phyloP scores from a whole-genome alignment of 1,140 invertebrate species.

The Acyrthosiphon pisum region DNA sequence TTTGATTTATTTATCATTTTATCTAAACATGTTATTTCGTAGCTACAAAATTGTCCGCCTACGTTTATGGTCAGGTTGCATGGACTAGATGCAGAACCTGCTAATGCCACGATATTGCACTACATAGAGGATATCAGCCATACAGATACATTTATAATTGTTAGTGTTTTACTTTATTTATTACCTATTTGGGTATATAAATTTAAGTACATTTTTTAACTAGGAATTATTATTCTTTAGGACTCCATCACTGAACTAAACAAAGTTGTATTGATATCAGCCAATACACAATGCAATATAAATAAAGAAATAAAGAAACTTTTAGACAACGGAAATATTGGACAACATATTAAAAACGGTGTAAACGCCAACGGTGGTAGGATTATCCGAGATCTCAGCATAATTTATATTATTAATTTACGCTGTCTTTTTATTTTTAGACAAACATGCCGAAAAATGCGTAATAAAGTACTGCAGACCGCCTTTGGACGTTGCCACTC shows the following conservation, averaged over 20 bases:
- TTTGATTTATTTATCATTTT: background rate
- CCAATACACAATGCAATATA: slow-evolving; percentile 21
- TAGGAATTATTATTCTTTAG: background rate
- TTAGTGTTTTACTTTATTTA: background rate
- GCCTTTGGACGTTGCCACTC: background rate
- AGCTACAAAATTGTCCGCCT: slow-evolving; percentile 18
- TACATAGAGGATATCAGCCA: slow-evolving; percentile 24
- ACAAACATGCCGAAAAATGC: background rate
- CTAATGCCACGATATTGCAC: background rate
- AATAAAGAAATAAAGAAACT: slow-evolving; percentile 24
- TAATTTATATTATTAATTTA: background rate
- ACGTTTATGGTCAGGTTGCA: background rate
- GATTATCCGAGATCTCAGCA: background rate
- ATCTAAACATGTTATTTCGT: background rate
- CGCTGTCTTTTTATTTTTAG: background rate
- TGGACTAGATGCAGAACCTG: background rate
- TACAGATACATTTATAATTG: slow-evolving; percentile 43
- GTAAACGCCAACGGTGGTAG: background rate
- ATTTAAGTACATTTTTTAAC: background rate
- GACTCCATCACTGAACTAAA: slow-evolving; percentile 36
- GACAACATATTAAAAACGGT: background rate
- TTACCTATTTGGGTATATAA: background rate
- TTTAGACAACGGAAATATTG: background rate
- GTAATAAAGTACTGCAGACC: background rate
- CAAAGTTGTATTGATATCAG: slow-evolving; percentile 39